Evolutionary conservation across 2,113 vertebrate species (phyloP), one percentile per base, ranked within the genome.

Genomic region (Corythaeola cristata): DNA sequence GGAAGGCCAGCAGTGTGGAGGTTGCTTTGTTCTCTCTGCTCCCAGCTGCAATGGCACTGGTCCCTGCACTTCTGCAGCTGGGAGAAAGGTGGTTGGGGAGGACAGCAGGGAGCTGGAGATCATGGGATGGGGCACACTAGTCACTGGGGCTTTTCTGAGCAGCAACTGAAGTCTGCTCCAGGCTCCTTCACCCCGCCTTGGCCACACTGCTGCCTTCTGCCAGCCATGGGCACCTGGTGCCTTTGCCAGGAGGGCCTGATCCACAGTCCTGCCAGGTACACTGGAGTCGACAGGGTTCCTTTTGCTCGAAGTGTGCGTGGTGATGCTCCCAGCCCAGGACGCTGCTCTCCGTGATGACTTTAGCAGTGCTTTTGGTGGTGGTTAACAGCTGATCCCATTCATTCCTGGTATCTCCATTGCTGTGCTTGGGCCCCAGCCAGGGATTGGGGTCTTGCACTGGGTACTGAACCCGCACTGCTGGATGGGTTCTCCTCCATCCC

Each of bases 391-490:
- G 55, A 58, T 80, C 23, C 27, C 15, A 8, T 53, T 83, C 16
- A 8, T 6, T 82, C 39, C 62, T 92, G 59, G 30, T 79, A 11
- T 19, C 20, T 78, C 59, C 9, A 3, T 63, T 71, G 32, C 68
- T 88, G 32, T 66, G 21, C 58, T 66, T 52, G 56, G 21, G 20
- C 41, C 67, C 19, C 59, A 62, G 6, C 14, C 62, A 60, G 35
- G 28, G 24, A 5, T 0, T 35, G 17, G 23, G 11, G 26, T 47
- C 39, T 89, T 63, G 16, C 0, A 0, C 21, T 78, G 32, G 17
- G 15, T 55, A 23, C 28, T 85, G 78, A 79, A 18, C 49, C 11
- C 37, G 9, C 35, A 5, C 12, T 55, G 20, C 59, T 81, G 58
- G 22, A 33, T 11, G 45, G 9, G 26, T 55, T 16, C 15, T 55